Conservation (phyloP, 2,113 vertebrate genomes). For the Eurystomus gularis region DNA sequence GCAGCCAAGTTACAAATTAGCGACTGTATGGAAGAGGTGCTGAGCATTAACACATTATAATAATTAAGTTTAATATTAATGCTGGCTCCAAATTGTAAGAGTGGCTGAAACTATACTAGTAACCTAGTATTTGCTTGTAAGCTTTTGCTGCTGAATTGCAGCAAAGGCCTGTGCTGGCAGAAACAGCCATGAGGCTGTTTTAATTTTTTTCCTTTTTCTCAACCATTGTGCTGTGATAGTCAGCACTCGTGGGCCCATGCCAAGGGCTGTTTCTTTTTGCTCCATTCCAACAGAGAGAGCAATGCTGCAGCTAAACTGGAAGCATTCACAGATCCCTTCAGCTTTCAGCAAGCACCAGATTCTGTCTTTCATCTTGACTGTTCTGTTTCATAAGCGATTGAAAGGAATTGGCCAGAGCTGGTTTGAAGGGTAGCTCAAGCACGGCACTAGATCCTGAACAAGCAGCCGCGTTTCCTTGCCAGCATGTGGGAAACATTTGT, state of each 20-base stretch:
- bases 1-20: background rate
- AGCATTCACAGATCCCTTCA: background rate
- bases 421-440: background rate
- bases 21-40: background rate
- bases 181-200: background rate
- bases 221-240: background rate
- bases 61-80: background rate
- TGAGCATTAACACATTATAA: background rate
- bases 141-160: background rate
- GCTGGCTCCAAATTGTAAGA: background rate
- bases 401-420: background rate
- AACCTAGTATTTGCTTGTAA: background rate
- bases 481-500: background rate
- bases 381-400: background rate
- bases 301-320: constrained; percentile 15
- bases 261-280: constrained; percentile 6
- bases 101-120: background rate
- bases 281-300: constrained; percentile 11
- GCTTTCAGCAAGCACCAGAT: constrained; percentile 6
- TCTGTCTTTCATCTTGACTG: background rate
- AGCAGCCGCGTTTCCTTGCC: background rate
- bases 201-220: background rate
- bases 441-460: background rate
- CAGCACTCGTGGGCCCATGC: background rate
- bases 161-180: background rate